phyloP scores from a whole-genome alignment of 1,140 invertebrate genomes.

The Trichonephila clavata region DNA sequence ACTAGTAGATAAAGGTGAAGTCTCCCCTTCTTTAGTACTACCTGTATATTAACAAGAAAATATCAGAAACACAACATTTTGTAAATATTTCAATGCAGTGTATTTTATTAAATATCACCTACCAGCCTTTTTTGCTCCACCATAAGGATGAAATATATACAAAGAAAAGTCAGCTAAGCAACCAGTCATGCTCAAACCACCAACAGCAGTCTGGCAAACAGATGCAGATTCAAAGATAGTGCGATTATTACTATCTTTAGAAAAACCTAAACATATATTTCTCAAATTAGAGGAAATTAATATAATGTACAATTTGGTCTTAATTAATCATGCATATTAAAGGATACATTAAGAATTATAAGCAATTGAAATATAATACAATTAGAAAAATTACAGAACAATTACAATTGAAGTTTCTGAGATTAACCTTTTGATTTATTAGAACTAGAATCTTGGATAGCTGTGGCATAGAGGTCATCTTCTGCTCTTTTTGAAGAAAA shows the following conservation, averaged over 20 bases:
- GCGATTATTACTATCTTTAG: conserved; percentile 19
- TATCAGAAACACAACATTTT: not conserved
- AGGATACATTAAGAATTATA: not conserved
- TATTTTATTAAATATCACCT: conserved; percentile 47
- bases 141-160: conserved; percentile 98
- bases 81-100: not conserved
- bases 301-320: too few relatives aligned
- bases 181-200: conserved; percentile 95
- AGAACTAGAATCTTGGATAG: conserved; percentile 28
- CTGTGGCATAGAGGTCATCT: conserved; percentile 83
- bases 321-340: not conserved
- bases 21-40: conserved; percentile 75
- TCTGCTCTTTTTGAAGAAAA: conserved; percentile 94
- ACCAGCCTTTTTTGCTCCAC: conserved; percentile 91
- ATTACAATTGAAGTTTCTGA: not conserved
- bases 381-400: not conserved
- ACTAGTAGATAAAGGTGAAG: conserved; percentile 88
- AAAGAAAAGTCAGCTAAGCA: conserved; percentile 97
- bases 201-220: conserved; percentile 83
- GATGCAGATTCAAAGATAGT: conserved; percentile 65
- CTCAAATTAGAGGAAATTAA: too few relatives aligned
- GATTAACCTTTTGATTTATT: conserved; percentile 59
- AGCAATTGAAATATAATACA: not conserved
- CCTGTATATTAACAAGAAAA: conserved; percentile 32
- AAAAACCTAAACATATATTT: not conserved